Conservation (phyloP, 2,888 invertebrate species). For the Ferdinandea cuprea region DNA sequence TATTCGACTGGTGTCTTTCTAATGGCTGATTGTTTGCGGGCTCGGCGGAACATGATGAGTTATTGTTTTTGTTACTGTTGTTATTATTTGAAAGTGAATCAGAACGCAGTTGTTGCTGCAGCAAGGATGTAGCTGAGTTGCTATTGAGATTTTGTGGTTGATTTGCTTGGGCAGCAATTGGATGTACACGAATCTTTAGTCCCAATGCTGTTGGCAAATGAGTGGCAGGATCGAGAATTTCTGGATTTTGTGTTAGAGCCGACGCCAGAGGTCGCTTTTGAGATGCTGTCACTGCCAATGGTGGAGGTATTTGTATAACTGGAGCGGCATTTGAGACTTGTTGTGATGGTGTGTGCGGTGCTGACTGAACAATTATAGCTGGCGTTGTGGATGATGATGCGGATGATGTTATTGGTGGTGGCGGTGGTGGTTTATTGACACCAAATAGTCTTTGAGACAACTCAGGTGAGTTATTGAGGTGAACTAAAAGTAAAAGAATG, state of each 20-base stretch:
- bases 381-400: slow-evolving; percentile 29
- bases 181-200: slow-evolving; percentile 79
- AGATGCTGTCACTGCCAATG: slow-evolving; percentile 16
- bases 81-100: slow-evolving; percentile 78
- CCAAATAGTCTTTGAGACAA: slow-evolving; percentile 82
- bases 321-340: slow-evolving; percentile 54
- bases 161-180: slow-evolving; percentile 66
- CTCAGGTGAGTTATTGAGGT: slow-evolving; percentile 79
- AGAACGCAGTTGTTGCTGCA: slow-evolving; percentile 81
- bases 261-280: slow-evolving; percentile 49
- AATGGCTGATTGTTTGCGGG: slow-evolving; percentile 35
- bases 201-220: slow-evolving; percentile 80
- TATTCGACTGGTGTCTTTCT: slow-evolving; percentile 43
- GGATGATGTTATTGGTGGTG: slow-evolving; percentile 43
- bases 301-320: slow-evolving; percentile 56
- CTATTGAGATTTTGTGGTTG: slow-evolving; percentile 61
- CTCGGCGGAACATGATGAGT: slow-evolving; percentile 29
- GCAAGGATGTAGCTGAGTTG: slow-evolving; percentile 78
- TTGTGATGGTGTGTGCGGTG: slow-evolving; percentile 37
- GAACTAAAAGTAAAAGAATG: slow-evolving; percentile 75
- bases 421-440: slow-evolving; percentile 71
- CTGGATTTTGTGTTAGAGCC: slow-evolving; percentile 54
- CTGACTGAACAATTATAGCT: slow-evolving; percentile 51
- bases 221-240: slow-evolving; percentile 71
- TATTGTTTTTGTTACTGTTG: slow-evolving; percentile 62